These are phyloP conservation scores for Coracias cyanogaster DNA, from an alignment of 2,797 vertebrate species.

Conservation along the genomic window DNA sequence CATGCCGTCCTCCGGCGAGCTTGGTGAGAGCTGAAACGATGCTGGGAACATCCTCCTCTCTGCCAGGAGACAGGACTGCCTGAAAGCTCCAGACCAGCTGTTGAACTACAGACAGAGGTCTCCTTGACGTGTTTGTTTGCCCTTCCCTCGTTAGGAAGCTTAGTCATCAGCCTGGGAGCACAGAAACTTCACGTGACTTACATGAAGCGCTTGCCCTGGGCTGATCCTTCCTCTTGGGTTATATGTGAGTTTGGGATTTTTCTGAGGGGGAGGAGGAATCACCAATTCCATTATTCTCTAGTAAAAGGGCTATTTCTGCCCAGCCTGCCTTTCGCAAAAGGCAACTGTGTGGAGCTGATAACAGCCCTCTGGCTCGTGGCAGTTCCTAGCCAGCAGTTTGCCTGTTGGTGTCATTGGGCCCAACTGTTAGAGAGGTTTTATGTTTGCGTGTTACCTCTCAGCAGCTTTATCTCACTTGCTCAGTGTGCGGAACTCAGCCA, in stretches of 20 bases:
- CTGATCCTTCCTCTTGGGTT: background rate
- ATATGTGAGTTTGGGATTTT: no score
- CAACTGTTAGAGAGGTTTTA: background rate
- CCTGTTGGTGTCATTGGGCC: background rate
- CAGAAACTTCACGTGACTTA: background rate
- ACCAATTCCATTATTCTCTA: no score
- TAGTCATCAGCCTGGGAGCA: background rate
- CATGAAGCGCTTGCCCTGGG: fast-evolving
- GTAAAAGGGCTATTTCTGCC: background rate
- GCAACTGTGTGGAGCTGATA: background rate
- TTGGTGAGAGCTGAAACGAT: background rate
- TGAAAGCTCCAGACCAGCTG: background rate
- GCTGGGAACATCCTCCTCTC: background rate
- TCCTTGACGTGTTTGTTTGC: background rate
- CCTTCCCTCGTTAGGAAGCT: background rate
- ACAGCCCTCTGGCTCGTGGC: background rate
- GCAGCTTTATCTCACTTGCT: background rate
- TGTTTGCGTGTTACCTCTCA: background rate
- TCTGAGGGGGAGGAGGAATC: no score
- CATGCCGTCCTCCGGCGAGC: background rate
- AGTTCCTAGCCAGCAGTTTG: background rate
- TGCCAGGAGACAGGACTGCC: background rate
- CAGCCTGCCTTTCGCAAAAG: background rate
- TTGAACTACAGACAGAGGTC: background rate
- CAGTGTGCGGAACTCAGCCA: background rate